These are phyloP conservation scores for Antheraea yamamai DNA, from an alignment of 2,888 invertebrate genomes.

Conservation along the genomic window DNA sequence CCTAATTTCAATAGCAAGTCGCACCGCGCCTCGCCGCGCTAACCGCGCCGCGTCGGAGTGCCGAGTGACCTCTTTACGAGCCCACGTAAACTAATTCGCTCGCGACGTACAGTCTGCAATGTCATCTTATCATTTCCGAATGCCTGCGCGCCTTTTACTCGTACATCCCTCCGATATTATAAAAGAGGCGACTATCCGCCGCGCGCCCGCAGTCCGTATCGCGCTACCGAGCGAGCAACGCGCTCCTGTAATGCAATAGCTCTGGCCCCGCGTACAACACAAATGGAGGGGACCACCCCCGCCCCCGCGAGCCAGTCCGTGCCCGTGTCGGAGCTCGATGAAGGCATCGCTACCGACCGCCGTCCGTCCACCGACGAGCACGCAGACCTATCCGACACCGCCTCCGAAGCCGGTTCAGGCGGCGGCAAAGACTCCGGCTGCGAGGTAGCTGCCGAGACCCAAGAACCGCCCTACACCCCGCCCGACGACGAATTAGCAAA, in stretches of 20 bases:
- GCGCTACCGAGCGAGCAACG: constrained; percentile 69
- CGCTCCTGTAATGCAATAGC: constrained; percentile 69
- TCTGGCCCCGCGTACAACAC: constrained; percentile 55
- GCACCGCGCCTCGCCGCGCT: not conserved
- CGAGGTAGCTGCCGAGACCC: constrained; percentile 81
- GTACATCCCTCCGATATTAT: constrained; percentile 75
- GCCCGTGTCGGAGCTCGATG: constrained; percentile 66
- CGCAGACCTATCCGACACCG: constrained; percentile 85
- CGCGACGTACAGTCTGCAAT: constrained; percentile 65
- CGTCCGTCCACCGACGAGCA: constrained; percentile 83
- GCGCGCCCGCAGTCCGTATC: constrained; percentile 77
- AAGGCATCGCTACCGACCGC: constrained; percentile 75
- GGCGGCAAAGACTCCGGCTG: constrained; percentile 86
- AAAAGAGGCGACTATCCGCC: constrained; percentile 61
- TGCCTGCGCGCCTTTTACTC: constrained; percentile 65
- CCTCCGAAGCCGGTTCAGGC: constrained; percentile 84
- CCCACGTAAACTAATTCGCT: constrained; percentile 26
- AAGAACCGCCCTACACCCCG: constrained; percentile 84
- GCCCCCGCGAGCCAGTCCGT: constrained; percentile 40
- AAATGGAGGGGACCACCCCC: constrained; percentile 72
- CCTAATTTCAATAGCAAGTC: constrained; percentile 27
- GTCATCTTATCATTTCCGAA: constrained; percentile 67
- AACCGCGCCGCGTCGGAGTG: not conserved
- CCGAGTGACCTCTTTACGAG: constrained; percentile 27
- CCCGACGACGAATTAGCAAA: constrained; percentile 90